phyloP scores from a whole-genome alignment of 1,140 invertebrate genomes.

The Bombus terrestris region DNA sequence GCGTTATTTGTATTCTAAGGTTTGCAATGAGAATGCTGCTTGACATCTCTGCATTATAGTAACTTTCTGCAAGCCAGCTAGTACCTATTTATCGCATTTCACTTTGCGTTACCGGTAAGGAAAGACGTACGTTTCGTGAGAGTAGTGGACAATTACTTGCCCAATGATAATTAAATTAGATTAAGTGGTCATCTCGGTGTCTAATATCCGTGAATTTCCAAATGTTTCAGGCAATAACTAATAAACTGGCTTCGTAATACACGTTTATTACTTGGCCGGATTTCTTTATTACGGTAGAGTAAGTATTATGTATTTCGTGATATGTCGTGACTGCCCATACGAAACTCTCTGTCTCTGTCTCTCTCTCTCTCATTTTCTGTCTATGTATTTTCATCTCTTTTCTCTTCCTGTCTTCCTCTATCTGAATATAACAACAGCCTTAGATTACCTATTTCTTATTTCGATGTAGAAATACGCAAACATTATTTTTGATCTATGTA shows the following conservation, averaged over 20 bases:
- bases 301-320: conserved; percentile 64
- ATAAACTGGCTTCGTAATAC: conserved; percentile 79
- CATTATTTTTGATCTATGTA: conserved; percentile 19
- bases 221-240: conserved; percentile 78
- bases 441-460: background rate
- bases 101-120: conserved; percentile 81
- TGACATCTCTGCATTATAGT: conserved; percentile 33
- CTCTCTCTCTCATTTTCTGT: background rate
- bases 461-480: conserved; percentile 16
- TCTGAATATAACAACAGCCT: conserved; percentile 14
- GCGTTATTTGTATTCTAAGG: background rate
- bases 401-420: background rate
- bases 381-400: background rate
- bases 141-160: conserved; percentile 47
- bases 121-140: conserved; percentile 65
- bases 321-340: conserved; percentile 25
- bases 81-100: conserved; percentile 68
- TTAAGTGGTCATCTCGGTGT: conserved; percentile 30
- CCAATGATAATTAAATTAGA: conserved; percentile 68
- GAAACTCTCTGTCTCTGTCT: conserved; percentile 10
- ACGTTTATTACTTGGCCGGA: conserved; percentile 75
- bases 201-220: conserved; percentile 60
- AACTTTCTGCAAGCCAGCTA: conserved; percentile 38
- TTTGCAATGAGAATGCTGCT: conserved; percentile 4
- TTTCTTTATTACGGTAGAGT: conserved; percentile 79